These are phyloP conservation scores for Ginglymostoma cirratum DNA, from an alignment of 2,113 vertebrate species.

Conservation along the genomic window DNA sequence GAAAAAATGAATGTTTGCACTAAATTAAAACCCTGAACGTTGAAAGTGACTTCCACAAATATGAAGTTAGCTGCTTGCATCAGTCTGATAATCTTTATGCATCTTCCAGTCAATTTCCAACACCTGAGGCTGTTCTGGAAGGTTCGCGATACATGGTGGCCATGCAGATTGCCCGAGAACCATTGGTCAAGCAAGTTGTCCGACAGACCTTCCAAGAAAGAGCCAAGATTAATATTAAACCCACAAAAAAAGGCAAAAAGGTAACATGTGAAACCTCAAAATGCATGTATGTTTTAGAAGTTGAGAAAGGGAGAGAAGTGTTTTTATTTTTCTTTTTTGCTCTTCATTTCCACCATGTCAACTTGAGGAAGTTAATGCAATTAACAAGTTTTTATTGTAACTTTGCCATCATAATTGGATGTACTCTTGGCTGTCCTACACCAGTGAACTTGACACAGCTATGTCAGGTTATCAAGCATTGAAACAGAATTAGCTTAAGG, in stretches of 20 bases:
- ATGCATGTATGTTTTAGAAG: not conserved
- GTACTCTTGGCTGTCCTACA: not conserved
- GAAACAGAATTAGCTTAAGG: not conserved
- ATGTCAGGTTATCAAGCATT: not conserved
- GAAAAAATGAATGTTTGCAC: not conserved
- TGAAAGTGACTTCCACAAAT: not conserved
- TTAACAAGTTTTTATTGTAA: not conserved
- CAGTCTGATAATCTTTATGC: not conserved
- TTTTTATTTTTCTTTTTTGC: not conserved
- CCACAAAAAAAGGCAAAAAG: slow-evolving; percentile 96
- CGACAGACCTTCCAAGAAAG: slow-evolving; percentile 94
- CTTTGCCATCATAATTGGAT: not conserved
- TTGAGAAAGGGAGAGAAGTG: not conserved
- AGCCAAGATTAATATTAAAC: slow-evolving; percentile 90
- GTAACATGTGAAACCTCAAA: slow-evolving; percentile 50
- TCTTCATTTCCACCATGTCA: not conserved
- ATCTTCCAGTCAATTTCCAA: slow-evolving; percentile 75
- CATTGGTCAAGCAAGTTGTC: slow-evolving; percentile 89
- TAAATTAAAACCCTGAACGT: not conserved
- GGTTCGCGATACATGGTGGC: slow-evolving; percentile 98
- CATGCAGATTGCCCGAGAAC: slow-evolving; percentile 91
- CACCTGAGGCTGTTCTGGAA: slow-evolving; percentile 82
- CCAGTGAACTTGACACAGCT: no score
- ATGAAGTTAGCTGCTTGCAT: not conserved
- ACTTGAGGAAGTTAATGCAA: not conserved